Conservation (phyloP, 2,113 vertebrate species). For the Plecturocebus donacophilus region DNA sequence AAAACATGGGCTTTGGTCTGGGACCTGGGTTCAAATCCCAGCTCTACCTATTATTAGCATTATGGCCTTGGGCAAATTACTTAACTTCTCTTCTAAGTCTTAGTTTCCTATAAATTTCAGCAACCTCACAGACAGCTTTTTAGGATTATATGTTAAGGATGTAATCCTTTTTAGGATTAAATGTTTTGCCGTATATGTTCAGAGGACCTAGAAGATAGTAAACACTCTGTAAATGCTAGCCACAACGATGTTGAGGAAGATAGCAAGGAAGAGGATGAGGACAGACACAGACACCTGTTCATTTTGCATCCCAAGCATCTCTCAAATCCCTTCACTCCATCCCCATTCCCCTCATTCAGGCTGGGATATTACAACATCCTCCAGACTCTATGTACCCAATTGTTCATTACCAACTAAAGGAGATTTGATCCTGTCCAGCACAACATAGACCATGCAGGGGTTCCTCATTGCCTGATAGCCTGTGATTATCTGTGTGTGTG, state of each 20-base stretch:
- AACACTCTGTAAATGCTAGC: neutral
- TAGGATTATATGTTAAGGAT: too few species aligned
- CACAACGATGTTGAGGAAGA: neutral
- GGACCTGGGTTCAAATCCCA: neutral
- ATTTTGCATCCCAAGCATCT: neutral
- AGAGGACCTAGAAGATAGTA: neutral
- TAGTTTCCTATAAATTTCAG: neutral
- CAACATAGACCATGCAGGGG: neutral
- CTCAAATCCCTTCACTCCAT: neutral
- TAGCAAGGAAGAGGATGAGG: rapidly evolving
- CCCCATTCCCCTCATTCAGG: neutral
- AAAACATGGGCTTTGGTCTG: neutral
- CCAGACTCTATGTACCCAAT: neutral
- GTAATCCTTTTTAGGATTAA: too few species aligned
- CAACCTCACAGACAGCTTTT: neutral
- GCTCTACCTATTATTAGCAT: neutral
- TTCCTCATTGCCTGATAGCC: neutral
- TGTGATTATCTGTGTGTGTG: neutral
- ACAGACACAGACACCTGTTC: neutral
- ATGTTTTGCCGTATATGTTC: too few species aligned
- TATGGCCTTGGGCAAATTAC: neutral
- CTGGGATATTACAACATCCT: neutral
- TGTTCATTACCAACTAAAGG: neutral
- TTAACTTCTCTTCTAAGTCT: neutral
- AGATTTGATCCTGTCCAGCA: neutral